Evolutionary conservation across 2,113 vertebrate species (phyloP), one percentile per base, ranked within the genome.

Genomic region (Pogona vitticeps): DNA sequence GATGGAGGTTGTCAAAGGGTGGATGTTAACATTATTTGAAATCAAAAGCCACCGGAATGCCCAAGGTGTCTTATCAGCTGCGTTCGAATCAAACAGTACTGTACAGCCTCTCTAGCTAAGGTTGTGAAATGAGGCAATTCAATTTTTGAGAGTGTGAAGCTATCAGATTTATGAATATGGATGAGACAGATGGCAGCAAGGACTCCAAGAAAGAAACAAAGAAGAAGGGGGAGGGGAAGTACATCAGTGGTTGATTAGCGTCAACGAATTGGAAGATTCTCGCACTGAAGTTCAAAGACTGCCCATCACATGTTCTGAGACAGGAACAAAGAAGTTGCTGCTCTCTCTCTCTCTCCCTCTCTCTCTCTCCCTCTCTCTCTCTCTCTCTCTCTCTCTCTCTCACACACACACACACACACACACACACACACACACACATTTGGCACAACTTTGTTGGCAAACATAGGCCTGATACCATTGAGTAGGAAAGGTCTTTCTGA

Each of bases 31-130:
- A 86, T 82, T 76, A 90, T 59, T 87, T 68, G 88, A 65, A 93
- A 93, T 90, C 88, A 80, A 90, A 86, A 56, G 61, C 88, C 83
- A 84, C 78, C 88, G 90, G 88, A 81, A 86, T 86, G 78, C 21
- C 85, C 83, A 59, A 85, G 18, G 75, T 6, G 59, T 73, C 77
- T 90, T 87, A 80, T 82, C 80, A 71, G 75, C 75, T 88, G 71
- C 36, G 85, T 56, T 75, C 42, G 75, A 89, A 75, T 84, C 86
- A 92, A 93, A 77, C 42, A 86, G 59, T 88, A 63, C 63, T 58
- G n/a, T 21, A 84, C 0, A 8, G 31, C 77, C 1, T 28, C 76
- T 70, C 79, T 83, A 31, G 67, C 67, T 83, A 90, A 86, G 86
- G 76, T 2, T 82, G 90, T 0, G 0, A 67, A 83, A 88, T 31